These are phyloP conservation scores for Agelas oroides DNA, from an alignment of 37 sponge, comb jelly and placozoan genomes.

Conservation along the genomic window DNA sequence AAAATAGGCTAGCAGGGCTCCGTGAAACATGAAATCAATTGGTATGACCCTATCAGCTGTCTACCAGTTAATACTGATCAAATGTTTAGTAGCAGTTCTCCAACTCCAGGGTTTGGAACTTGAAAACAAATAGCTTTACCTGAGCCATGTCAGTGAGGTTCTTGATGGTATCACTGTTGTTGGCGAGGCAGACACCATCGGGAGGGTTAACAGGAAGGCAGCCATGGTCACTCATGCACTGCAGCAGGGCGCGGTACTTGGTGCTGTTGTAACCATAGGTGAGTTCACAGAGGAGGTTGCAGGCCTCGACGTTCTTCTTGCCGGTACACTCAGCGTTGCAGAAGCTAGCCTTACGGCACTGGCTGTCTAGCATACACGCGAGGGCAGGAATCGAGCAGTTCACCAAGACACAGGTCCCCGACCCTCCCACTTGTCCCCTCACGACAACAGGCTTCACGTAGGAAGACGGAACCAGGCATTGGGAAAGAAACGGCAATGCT, in stretches of 20 bases:
- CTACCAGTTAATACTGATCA: too few relatives aligned
- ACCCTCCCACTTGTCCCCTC: too few relatives aligned
- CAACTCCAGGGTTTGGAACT: too few relatives aligned
- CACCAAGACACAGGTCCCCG: conserved; percentile 5
- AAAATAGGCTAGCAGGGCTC: too few relatives aligned
- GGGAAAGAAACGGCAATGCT: too few relatives aligned
- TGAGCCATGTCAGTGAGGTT: conserved; percentile 52
- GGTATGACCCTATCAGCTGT: too few relatives aligned
- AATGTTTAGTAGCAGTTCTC: too few relatives aligned
- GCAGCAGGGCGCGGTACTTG: conserved; percentile 25
- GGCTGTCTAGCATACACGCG: neutral
- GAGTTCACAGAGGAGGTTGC: conserved; percentile 22
- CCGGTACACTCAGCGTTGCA: conserved; percentile 17
- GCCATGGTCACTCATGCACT: conserved; percentile 61
- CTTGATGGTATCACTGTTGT: conserved; percentile 39
- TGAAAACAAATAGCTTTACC: too few relatives aligned
- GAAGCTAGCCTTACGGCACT: conserved; percentile 2
- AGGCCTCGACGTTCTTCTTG: conserved; percentile 19
- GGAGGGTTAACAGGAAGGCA: conserved; percentile 34
- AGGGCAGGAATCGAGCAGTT: conserved; percentile 17
- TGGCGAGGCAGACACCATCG: conserved; percentile 41
- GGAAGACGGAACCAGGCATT: too few relatives aligned
- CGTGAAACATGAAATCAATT: too few relatives aligned
- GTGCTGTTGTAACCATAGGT: conserved; percentile 41
- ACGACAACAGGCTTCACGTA: too few relatives aligned